Evolutionary conservation across 2,888 invertebrate species (phyloP).

Genomic region (Erebia epiphron): DNA sequence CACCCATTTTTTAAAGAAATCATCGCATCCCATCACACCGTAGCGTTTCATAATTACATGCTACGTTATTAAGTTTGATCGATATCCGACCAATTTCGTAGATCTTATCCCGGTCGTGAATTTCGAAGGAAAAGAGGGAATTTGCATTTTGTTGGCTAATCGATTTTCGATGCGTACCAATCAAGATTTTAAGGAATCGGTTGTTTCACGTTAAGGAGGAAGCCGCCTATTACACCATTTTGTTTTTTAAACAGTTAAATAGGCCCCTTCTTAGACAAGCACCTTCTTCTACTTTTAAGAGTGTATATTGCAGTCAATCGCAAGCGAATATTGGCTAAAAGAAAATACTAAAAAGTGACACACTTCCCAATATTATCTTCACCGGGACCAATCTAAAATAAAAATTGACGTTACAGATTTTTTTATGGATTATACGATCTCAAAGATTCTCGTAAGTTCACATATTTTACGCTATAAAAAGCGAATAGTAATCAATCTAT

Average conservation of each 20-base stretch:
- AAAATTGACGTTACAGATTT: too few relatives aligned
- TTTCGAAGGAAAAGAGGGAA: conserved; percentile 37
- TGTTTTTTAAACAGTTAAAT: not conserved
- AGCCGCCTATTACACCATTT: conserved; percentile 27
- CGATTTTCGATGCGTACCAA: conserved; percentile 44
- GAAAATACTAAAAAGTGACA: too few relatives aligned
- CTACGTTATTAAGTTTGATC: conserved; percentile 37
- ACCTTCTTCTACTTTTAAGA: too few relatives aligned
- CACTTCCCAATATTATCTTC: too few relatives aligned
- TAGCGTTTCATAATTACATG: conserved; percentile 34
- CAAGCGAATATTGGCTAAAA: too few relatives aligned
- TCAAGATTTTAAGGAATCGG: conserved; percentile 44
- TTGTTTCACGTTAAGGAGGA: conserved; percentile 26
- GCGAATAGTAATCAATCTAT: too few relatives aligned
- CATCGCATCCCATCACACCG: conserved; percentile 22
- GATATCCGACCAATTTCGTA: conserved; percentile 38
- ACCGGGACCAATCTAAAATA: too few relatives aligned
- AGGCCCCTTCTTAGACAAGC: too few relatives aligned
- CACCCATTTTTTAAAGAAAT: conserved; percentile 17
- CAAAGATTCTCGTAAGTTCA: too few relatives aligned
- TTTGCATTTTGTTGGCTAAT: conserved; percentile 46
- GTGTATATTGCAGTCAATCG: too few relatives aligned
- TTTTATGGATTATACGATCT: too few relatives aligned
- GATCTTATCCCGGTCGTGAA: conserved; percentile 37
- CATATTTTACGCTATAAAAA: too few relatives aligned